A percentile compares a stretch with the other conserved stretches of the same genome.
phyloP scores from a whole-genome alignment of 2,113 vertebrate genomes.

The Trematocara stigmaticum region DNA sequence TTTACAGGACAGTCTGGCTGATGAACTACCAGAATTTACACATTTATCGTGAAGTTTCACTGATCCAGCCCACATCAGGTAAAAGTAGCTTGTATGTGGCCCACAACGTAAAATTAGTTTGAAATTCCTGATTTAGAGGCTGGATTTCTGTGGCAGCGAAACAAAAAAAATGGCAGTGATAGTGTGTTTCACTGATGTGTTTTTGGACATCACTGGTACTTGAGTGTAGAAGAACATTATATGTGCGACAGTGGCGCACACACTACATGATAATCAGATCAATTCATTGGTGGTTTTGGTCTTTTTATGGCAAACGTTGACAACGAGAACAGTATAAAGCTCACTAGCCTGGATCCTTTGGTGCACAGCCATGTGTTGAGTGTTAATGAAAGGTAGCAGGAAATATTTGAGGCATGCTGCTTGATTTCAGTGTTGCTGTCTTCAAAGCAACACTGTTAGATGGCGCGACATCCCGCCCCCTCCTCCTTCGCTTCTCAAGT shows the following conservation, averaged over 20 bases:
- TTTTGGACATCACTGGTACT: not conserved
- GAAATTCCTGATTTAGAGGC: not conserved
- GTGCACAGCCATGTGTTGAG: slow-evolving; percentile 1
- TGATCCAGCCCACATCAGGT: not conserved
- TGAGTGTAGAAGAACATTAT: not conserved
- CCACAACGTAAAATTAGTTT: not conserved
- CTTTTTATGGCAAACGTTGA: not conserved
- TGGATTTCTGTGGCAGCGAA: not conserved
- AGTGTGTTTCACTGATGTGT: not conserved
- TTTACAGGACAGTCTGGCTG: not conserved
- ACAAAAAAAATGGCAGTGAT: not conserved
- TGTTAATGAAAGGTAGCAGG: slow-evolving; percentile 28
- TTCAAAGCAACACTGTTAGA: slow-evolving; percentile 71
- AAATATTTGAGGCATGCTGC: slow-evolving; percentile 67
- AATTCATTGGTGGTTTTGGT: not conserved
- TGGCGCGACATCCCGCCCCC: slow-evolving; percentile 33
- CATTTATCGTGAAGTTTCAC: not conserved
- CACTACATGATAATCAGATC: not conserved
- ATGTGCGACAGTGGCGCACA: not conserved
- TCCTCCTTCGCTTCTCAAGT: slow-evolving; percentile 56
- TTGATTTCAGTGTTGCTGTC: slow-evolving; percentile 62
- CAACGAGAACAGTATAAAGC: not conserved
- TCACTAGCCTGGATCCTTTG: not conserved
- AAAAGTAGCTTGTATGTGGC: not conserved
- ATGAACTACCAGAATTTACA: not conserved